Percentiles rank a stretch among this genome's conserved stretches.
Conservation (phyloP, 2,113 vertebrate species). For the Narcine bancroftii region DNA sequence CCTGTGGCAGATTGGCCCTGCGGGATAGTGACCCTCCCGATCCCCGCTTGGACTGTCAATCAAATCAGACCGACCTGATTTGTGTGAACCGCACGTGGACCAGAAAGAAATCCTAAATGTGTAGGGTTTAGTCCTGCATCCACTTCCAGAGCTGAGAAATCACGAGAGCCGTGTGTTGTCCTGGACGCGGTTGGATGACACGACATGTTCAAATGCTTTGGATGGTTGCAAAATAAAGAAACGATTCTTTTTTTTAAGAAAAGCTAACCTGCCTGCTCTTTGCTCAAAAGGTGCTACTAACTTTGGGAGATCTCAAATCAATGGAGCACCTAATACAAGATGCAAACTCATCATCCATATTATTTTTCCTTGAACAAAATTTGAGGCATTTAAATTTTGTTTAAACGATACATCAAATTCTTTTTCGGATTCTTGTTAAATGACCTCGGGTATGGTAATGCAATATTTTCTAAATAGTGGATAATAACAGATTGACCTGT, state of each 20-base stretch:
- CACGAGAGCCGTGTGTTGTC: not conserved
- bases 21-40: not conserved
- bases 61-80: not conserved
- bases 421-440: not conserved
- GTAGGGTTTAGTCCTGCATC: not conserved
- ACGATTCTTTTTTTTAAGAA: no score
- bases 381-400: not conserved
- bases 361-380: not conserved
- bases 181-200: not conserved
- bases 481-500: not conserved
- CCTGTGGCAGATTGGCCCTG: not conserved
- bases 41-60: not conserved
- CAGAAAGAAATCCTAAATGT: not conserved
- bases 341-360: not conserved
- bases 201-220: not conserved
- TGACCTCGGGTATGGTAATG: no score
- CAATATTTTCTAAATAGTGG: not conserved
- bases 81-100: not conserved
- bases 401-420: not conserved
- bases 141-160: not conserved
- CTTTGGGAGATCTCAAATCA: not conserved
- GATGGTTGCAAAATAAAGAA: not conserved
- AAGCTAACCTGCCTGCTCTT: not conserved
- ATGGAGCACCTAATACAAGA: not conserved
- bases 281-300: not conserved